Evolutionary conservation across 2,797 vertebrate species (phyloP), one percentile per base, ranked within the genome.

Genomic region (Erpetoichthys calabaricus): DNA sequence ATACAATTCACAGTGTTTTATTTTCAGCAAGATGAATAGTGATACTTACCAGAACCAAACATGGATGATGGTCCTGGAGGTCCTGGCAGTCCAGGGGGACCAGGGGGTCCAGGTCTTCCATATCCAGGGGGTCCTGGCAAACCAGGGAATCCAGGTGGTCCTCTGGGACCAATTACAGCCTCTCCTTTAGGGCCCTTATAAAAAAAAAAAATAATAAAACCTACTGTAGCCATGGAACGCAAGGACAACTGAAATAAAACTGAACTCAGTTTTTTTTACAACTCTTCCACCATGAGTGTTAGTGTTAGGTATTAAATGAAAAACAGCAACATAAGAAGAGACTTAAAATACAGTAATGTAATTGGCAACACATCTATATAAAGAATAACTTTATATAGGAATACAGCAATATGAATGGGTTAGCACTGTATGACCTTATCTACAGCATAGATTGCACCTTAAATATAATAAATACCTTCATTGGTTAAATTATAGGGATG

Each of bases 141-240:
- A 5, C 95, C 94, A 57, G 89, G 89, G 7, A 72, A 58, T 5
- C 95, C 95, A 0, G 89, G 87, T 44, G 67, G 86, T 5, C 94
- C 95, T 59, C 80, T 81, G 5, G 87, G 89, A 3, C 94, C 95
- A 0, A 86, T 6, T 42, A 91, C 25, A 0, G 89, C 73, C 53
- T 92, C 87, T 5, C 94, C 94, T 82, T 96, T 95, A 25, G 61
- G 87, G 90, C 25, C 92, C 93, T 94, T 98, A 68, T 64, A 9
- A 57, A 61, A 47, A 64, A 3, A 55, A 59, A 63, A 60, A 58
- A 7, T 50, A 7, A 7, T 50, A 50, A 50, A 7, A 25, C 25
- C 25, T 25, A 25, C 25, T 25, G n/a, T 7, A 50, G 49, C 49
- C 8, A 51, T 8, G 25, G 49, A 5, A 51, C 49, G 3, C 25